phyloP scores from a whole-genome alignment of 1,140 invertebrate genomes.

The Chrysopa pallens region DNA sequence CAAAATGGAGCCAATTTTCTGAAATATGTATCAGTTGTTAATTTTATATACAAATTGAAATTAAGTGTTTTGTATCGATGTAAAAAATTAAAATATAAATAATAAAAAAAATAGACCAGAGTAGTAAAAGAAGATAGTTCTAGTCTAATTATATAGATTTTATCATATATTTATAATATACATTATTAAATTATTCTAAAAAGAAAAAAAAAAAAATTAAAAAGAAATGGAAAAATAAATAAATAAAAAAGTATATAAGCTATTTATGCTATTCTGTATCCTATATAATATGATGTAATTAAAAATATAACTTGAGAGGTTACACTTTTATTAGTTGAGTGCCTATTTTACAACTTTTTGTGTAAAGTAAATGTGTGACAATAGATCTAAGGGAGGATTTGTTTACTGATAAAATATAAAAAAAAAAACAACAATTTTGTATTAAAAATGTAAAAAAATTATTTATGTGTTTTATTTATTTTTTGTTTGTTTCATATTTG shows the following conservation, averaged over 20 bases:
- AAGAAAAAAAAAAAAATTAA: not conserved
- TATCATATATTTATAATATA: constrained; percentile 20
- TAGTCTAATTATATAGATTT: constrained; percentile 6
- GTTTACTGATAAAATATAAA: too few relatives aligned
- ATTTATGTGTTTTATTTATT: too few relatives aligned
- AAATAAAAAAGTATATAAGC: too few relatives aligned
- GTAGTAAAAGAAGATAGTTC: not conserved
- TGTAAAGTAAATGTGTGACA: not conserved
- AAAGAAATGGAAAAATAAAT: too few relatives aligned
- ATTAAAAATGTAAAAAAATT: too few relatives aligned
- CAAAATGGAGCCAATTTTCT: too few relatives aligned
- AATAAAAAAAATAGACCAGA: not conserved
- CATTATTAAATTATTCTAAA: not conserved
- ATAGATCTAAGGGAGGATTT: not conserved
- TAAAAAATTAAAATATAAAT: not conserved
- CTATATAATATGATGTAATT: not conserved
- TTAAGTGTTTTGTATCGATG: not conserved
- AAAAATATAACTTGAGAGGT: not conserved
- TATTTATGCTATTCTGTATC: not conserved
- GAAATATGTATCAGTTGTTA: too few relatives aligned
- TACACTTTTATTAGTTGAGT: constrained; percentile 20
- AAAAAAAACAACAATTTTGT: too few relatives aligned
- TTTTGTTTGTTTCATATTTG: too few relatives aligned
- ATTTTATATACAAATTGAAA: too few relatives aligned
- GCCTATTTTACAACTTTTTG: constrained; percentile 9